A percentile compares a stretch with the other conserved stretches of the same genome.
Evolutionary conservation across 2,888 invertebrate genomes (phyloP).

Genomic region (Baccha elongata): DNA sequence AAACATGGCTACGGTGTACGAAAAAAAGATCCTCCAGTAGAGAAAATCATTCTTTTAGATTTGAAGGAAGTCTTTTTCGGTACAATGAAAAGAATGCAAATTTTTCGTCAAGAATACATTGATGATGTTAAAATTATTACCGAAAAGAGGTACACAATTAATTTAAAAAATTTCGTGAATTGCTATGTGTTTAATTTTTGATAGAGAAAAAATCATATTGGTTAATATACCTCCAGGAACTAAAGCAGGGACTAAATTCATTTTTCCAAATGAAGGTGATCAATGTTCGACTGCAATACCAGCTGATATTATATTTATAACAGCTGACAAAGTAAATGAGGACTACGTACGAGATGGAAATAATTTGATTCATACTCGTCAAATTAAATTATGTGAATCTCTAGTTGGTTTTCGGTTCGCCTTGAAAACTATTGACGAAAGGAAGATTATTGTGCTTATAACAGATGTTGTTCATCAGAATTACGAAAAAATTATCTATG

Average conservation of each 20-base stretch:
- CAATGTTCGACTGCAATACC: conserved; percentile 86
- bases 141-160: conserved; percentile 83
- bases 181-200: background rate
- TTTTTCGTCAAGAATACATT: conserved; percentile 87
- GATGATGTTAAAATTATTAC: conserved; percentile 86
- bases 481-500: conserved; percentile 87
- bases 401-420: conserved; percentile 87
- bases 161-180: background rate
- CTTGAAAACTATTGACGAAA: conserved; percentile 87
- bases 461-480: conserved; percentile 88
- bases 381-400: conserved; percentile 87
- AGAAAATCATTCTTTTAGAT: conserved; percentile 84
- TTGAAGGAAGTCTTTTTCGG: conserved; percentile 88
- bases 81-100: conserved; percentile 92
- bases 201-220: conserved; percentile 87
- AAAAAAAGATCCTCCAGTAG: conserved; percentile 85
- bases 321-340: conserved; percentile 88
- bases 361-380: conserved; percentile 86
- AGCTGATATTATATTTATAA: conserved; percentile 90
- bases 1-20: conserved; percentile 86
- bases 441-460: conserved; percentile 87
- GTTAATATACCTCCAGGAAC: conserved; percentile 90
- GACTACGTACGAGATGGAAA: conserved; percentile 85
- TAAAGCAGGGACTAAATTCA: conserved; percentile 87
- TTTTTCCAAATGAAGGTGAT: conserved; percentile 91